Evolutionary conservation across 2,113 vertebrate genomes (phyloP).

Genomic region (Crotalus helleri): DNA sequence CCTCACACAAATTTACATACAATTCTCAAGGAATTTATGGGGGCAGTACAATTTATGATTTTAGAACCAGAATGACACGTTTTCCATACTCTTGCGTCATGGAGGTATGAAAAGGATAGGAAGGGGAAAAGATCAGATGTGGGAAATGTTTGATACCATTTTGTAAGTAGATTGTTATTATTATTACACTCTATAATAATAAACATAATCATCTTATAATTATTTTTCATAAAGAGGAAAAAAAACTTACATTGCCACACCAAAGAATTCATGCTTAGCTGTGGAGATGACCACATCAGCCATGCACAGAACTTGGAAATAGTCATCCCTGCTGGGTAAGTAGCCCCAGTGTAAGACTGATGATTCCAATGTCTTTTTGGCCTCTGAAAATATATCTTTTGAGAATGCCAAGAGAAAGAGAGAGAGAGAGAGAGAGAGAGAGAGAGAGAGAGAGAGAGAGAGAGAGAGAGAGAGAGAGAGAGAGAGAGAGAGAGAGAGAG

Average conservation of each 20-base stretch:
- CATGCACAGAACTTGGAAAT: constrained; percentile 79
- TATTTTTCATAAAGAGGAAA: constrained; percentile 52
- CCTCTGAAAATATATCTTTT: constrained; percentile 86
- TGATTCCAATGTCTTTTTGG: constrained; percentile 72
- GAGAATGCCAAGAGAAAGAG: constrained; percentile 42
- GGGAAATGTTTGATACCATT: background rate
- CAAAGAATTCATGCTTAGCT: constrained; percentile 95
- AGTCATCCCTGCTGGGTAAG: constrained; percentile 83
- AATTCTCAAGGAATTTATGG: constrained; percentile 16
- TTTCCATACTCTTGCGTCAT: constrained; percentile 22
- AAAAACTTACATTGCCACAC: constrained; percentile 90
- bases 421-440: background rate
- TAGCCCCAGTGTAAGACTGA: constrained; percentile 90
- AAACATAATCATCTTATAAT: constrained; percentile 28
- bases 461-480: background rate
- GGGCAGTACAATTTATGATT: constrained; percentile 17
- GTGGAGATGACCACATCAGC: constrained; percentile 95
- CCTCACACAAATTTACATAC: background rate
- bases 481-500: constrained; percentile 50
- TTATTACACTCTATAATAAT: background rate
- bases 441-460: background rate
- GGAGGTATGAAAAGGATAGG: background rate
- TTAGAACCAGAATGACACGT: constrained; percentile 26
- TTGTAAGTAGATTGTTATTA: constrained; percentile 21
- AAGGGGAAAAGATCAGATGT: background rate